Base-by-base conservation (phyloP, 2,113 vertebrate genomes). In the Riparia riparia region DNA sequence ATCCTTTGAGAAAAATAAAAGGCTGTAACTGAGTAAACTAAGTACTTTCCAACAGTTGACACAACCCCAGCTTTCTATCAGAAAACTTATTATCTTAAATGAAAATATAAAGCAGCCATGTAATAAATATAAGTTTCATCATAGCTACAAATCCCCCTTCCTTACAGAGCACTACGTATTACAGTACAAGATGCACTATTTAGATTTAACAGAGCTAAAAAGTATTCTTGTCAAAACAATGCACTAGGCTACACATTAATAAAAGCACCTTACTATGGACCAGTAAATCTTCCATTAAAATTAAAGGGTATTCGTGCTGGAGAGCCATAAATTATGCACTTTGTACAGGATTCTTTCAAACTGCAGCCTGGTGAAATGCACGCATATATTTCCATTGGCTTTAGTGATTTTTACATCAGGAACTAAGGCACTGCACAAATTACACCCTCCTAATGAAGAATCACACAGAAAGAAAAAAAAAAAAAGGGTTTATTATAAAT, bases 291-390 rank as follows among this genome's bases (percentile, higher is more conserved):
- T 88, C 54, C 44, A 81, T 47, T 90, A 77, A 82, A 88, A 85
- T 34, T 49, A 54, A 57, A 76, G 22, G 15, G 32, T 58, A 54
- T 66, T 91, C 91, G 25, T 51, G 16, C 19, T 68, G 34, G 26
- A 56, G 14, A 87, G 17, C 28, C 34, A 66, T 83, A 58, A 88
- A 92, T 54, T 31, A 37, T 6, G 5, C 7, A 51, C 13, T 89
- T 84, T 65, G 26, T 39, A 81, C 49, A 86, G 32, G n/a, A 78
- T 54, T 83, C 18, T 66, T 94, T 89, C 51, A 82, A 90, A 78
- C 18, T 9, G 7, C 17, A 49, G 3, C 5, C 65, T 28, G 53
- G 34, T 47, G 64, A 78, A 78, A 80, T 51, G 26, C 20, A 15
- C 17, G 37, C 20, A 44, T 70, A 29, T n/a, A 19, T 12, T 60